These are phyloP conservation scores for Auanema freiburgensis DNA, from an alignment of 2,888 invertebrate species.

Conservation along the genomic window DNA sequence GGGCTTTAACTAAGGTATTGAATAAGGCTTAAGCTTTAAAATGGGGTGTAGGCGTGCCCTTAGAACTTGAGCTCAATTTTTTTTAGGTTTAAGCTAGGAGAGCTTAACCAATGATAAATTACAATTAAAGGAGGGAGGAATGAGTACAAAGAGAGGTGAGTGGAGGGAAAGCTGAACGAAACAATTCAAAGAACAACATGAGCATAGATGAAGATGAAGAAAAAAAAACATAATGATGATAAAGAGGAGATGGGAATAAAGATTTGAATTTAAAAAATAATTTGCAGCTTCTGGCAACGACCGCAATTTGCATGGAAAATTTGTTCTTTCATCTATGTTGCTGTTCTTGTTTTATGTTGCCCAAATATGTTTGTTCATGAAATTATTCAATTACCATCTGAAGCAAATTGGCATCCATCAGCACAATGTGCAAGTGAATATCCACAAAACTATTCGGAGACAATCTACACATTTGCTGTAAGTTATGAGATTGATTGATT, in stretches of 20 bases:
- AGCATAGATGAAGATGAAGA: too few species aligned
- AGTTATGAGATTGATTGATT: constrained; percentile 4
- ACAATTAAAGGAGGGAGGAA: neutral
- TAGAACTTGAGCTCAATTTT: too few species aligned
- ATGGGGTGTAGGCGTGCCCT: too few species aligned
- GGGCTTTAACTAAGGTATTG: too few species aligned
- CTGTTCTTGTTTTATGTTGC: constrained; percentile 52
- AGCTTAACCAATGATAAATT: too few species aligned
- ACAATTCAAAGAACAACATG: neutral
- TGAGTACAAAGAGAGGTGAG: neutral
- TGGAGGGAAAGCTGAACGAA: neutral
- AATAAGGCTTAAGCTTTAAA: too few species aligned
- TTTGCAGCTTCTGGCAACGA: constrained; percentile 54
- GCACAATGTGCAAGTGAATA: constrained; percentile 30
- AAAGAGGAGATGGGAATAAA: too few species aligned
- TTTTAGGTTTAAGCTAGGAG: too few species aligned
- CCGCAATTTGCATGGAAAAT: constrained; percentile 55
- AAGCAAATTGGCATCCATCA: constrained; percentile 27
- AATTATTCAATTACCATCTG: constrained; percentile 26
- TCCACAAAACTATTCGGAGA: constrained; percentile 42
- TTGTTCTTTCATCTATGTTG: constrained; percentile 41
- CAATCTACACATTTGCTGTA: constrained; percentile 54
- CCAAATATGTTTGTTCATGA: constrained; percentile 61
- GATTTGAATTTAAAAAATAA: neutral
- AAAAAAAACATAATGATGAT: too few species aligned